Evolutionary conservation across 2,797 vertebrate genomes (phyloP).

Genomic region (Alcedo atthis): DNA sequence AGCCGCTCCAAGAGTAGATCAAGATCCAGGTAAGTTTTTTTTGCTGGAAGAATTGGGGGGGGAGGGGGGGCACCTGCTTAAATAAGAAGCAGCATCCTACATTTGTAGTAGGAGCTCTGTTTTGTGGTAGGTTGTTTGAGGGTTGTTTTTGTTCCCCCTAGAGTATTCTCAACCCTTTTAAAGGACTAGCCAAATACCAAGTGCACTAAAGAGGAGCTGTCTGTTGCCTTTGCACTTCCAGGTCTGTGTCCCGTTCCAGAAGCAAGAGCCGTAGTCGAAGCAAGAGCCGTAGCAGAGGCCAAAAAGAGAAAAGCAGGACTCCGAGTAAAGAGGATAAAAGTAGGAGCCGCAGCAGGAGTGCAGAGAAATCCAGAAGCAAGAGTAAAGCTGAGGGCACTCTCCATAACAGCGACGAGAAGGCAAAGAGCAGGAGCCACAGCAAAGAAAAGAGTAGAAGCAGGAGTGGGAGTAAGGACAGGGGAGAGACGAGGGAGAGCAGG

Average conservation of each 20-base stretch:
- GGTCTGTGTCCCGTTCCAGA: conserved; percentile 89
- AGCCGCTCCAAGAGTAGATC: conserved; percentile 86
- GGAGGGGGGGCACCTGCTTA: background rate
- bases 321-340: conserved; percentile 82
- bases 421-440: conserved; percentile 79
- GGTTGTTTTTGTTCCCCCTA: background rate
- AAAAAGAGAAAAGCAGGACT: conserved; percentile 83
- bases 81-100: background rate
- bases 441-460: conserved; percentile 79
- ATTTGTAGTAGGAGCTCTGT: background rate
- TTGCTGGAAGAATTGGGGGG: background rate
- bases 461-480: conserved; percentile 68
- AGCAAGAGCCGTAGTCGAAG: conserved; percentile 81
- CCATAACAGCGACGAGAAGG: conserved; percentile 74
- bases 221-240: conserved; percentile 53
- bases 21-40: conserved; percentile 85
- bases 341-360: conserved; percentile 82
- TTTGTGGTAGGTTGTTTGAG: background rate
- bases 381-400: conserved; percentile 74
- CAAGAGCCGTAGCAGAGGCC: conserved; percentile 82
- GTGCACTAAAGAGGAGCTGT: background rate
- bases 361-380: conserved; percentile 75
- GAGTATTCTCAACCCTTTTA: accelerated
- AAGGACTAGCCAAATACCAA: background rate
- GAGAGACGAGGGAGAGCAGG: conserved; percentile 55